Evolutionary conservation across 2,888 invertebrate genomes (phyloP).

Genomic region (Hyppa rectilinea): DNA sequence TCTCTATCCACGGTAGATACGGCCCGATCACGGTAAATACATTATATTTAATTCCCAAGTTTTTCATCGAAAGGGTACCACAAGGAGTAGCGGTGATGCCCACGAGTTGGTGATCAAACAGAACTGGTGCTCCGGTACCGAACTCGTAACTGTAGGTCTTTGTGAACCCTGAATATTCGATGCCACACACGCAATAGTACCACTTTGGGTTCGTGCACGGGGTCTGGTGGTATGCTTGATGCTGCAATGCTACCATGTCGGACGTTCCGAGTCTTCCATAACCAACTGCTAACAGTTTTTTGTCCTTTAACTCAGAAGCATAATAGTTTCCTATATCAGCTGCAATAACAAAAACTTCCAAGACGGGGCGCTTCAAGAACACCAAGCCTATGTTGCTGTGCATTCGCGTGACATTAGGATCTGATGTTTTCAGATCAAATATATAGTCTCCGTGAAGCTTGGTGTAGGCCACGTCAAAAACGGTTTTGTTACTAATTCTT

Average conservation of each 20-base stretch:
- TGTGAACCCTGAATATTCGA: constrained; percentile 66
- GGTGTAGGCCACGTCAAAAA: constrained; percentile 71
- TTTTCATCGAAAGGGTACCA: constrained; percentile 67
- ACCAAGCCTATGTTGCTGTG: constrained; percentile 82
- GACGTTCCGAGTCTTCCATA: constrained; percentile 71
- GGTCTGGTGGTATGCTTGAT: constrained; percentile 74
- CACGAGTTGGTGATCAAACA: constrained; percentile 72
- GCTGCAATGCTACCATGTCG: constrained; percentile 71
- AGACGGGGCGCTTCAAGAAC: constrained; percentile 68
- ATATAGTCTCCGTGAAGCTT: constrained; percentile 75
- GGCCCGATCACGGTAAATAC: constrained; percentile 81
- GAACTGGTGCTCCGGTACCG: constrained; percentile 80
- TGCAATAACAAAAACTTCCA: constrained; percentile 70
- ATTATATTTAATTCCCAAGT: constrained; percentile 72
- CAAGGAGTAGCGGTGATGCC: constrained; percentile 76
- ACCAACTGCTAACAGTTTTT: constrained; percentile 74
- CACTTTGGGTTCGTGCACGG: constrained; percentile 81
- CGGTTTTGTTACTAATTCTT: constrained; percentile 61
- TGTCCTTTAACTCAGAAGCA: constrained; percentile 74
- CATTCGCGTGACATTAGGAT: constrained; percentile 72
- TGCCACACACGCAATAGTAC: constrained; percentile 83
- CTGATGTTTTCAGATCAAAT: constrained; percentile 67
- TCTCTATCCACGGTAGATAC: constrained; percentile 80
- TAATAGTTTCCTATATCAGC: constrained; percentile 74
- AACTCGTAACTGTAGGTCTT: constrained; percentile 72